Evolutionary conservation across 2,888 invertebrate species (phyloP).

Genomic region (Lepidocyrtoides sp.): DNA sequence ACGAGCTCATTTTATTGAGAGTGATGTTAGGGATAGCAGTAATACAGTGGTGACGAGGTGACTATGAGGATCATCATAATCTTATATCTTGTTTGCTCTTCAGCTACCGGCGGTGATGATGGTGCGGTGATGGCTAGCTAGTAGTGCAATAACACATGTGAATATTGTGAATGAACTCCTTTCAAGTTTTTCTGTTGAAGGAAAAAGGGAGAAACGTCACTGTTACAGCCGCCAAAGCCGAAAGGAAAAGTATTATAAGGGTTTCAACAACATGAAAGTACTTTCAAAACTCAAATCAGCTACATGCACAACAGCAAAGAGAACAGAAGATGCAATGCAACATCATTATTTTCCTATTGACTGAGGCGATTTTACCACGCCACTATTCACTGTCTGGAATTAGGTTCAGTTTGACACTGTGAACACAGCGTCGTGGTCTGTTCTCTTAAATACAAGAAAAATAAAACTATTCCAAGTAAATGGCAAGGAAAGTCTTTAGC

Average conservation of each 20-base stretch:
- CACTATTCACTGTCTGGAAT: constrained; percentile 62
- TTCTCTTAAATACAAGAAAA: constrained; percentile 57
- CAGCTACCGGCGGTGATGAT: background rate
- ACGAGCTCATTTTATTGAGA: constrained; percentile 38
- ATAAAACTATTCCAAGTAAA: constrained; percentile 33
- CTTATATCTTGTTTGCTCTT: background rate
- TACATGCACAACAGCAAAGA: background rate
- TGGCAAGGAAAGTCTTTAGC: constrained; percentile 54
- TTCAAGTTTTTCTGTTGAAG: background rate
- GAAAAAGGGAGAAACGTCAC: constrained; percentile 34
- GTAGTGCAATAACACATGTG: background rate
- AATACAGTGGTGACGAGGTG: background rate
- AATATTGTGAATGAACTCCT: background rate
- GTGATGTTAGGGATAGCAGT: background rate
- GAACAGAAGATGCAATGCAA: background rate
- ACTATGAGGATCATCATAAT: constrained; percentile 12
- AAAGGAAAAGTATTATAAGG: constrained; percentile 37
- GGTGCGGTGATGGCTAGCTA: background rate
- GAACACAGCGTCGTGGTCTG: constrained; percentile 25
- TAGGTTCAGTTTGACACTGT: constrained; percentile 57
- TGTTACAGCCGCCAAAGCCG: background rate
- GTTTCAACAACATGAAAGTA: constrained; percentile 37
- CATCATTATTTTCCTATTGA: background rate
- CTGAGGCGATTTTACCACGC: background rate
- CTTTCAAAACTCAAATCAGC: constrained; percentile 19